Base-by-base conservation (phyloP, 2,113 vertebrate genomes). In the Nesoenas mayeri region DNA sequence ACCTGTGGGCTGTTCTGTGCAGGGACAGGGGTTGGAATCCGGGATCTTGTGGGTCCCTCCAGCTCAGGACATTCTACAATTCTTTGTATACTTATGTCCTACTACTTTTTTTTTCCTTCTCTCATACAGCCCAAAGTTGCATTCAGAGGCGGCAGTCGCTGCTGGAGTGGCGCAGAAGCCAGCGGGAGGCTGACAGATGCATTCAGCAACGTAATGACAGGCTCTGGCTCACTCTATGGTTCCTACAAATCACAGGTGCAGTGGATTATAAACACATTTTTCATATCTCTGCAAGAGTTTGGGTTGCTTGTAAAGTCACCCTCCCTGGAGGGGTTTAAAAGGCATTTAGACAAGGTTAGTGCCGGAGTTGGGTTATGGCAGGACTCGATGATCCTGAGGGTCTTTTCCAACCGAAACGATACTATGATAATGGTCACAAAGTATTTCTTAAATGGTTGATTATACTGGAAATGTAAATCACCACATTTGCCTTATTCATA, bases 221-320 rank as follows among this genome's bases (percentile, higher is more conserved):
- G 96, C 92, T 89, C 97, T 75, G 60, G 90, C 78, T 95, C 94
- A 1, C 97, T 97, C 57, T 97, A 97, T 40, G 96, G 97, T 48
- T 96, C 93, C 97, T 98, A 97, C 97, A 98, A 96, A 94, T 88
- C 96, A 61, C 98, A 98, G 98, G 98, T 98, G 65, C 56, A 0
- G 20, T 71, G 51, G 16, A 9, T 62, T 88, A 12, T 34, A 26
- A 34, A 14, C 19, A 2, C 1, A 2, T 67, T 78, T 69, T 70
- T 79, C 54, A 16, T 36, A 34, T 24, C 65, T 93, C 14, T 74
- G 8, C 34, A 47, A 71, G 24, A 38, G 15, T 58, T 58, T 2
- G 4, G 9, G 56, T 78, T 71, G 47, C 34, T 85, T 66, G 10
- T 75, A 53, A 91, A n/a, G 42, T 44, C 42, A 44, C 42, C 42